Conservation (phyloP, 2,888 invertebrate genomes). For the Ditylenchus weischeri region DNA sequence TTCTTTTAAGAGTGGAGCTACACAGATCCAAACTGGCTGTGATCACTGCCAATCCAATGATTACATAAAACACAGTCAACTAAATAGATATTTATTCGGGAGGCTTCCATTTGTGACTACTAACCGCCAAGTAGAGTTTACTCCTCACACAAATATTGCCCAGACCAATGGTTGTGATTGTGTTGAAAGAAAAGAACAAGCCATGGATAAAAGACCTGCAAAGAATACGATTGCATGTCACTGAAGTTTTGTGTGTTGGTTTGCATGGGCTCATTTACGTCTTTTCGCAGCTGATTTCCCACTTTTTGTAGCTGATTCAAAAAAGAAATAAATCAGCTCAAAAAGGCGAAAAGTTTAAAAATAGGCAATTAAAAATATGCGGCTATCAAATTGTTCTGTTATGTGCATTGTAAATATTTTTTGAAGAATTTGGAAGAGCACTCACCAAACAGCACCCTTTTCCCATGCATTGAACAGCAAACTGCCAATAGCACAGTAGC, state of each 20-base stretch:
- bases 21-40: conserved; percentile 58
- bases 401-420: neutral
- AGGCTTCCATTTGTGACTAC: neutral
- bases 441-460: conserved; percentile 54
- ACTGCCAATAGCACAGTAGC: conserved; percentile 57
- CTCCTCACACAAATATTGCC: conserved; percentile 57
- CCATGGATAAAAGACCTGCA: conserved; percentile 59
- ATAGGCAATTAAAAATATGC: too few relatives aligned
- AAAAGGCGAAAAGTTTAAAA: too few relatives aligned
- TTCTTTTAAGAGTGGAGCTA: conserved; percentile 57
- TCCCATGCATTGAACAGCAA: conserved; percentile 55
- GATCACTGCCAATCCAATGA: conserved; percentile 59
- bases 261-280: neutral
- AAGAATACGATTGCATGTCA: too few relatives aligned
- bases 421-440: neutral
- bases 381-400: too few relatives aligned
- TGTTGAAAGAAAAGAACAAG: conserved; percentile 59
- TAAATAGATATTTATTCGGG: conserved; percentile 23
- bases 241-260: neutral
- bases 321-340: too few relatives aligned
- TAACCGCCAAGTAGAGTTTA: conserved; percentile 44
- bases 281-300: too few relatives aligned
- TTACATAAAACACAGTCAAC: conserved; percentile 58
- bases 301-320: too few relatives aligned
- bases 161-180: conserved; percentile 59